A percentile compares a stretch with the other conserved stretches of the same genome.
These are phyloP conservation scores for Idaea straminata DNA, from an alignment of 2,888 invertebrate species.

Conservation along the genomic window DNA sequence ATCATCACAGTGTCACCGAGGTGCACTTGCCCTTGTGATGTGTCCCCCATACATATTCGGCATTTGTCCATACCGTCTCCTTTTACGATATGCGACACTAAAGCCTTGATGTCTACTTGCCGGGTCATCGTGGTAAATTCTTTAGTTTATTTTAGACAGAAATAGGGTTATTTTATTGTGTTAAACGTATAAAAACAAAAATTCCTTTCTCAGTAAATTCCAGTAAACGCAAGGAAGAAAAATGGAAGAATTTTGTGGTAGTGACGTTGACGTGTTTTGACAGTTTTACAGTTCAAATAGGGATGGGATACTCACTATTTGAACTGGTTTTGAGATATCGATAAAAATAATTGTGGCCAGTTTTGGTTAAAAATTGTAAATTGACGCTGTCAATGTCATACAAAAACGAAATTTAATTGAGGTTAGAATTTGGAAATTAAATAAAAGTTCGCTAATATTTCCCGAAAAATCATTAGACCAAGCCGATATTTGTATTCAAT, in stretches of 20 bases:
- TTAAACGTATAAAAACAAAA: background rate
- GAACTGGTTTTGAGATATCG: background rate
- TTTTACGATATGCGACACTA: slow-evolving; percentile 69
- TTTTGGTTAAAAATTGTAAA: background rate
- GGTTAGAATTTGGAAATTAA: background rate
- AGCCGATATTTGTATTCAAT: background rate
- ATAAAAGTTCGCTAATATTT: background rate
- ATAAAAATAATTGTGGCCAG: background rate
- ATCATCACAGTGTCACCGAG: slow-evolving; percentile 71
- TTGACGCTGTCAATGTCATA: background rate
- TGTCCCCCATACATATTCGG: slow-evolving; percentile 73
- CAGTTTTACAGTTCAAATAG: background rate
- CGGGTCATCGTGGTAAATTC: slow-evolving; percentile 49
- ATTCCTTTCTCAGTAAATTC: background rate
- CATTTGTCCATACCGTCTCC: slow-evolving; percentile 71
- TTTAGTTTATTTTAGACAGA: slow-evolving; percentile 2
- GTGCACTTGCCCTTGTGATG: slow-evolving; percentile 68
- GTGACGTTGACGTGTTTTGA: background rate
- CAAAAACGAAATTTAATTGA: background rate
- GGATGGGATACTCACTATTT: background rate
- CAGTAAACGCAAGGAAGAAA: background rate
- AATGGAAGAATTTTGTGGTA: background rate
- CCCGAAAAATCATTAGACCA: background rate
- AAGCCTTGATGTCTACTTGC: slow-evolving; percentile 66
- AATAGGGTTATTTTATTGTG: background rate